phyloP scores from a whole-genome alignment of 2,888 invertebrate genomes.

The Pocota personata region DNA sequence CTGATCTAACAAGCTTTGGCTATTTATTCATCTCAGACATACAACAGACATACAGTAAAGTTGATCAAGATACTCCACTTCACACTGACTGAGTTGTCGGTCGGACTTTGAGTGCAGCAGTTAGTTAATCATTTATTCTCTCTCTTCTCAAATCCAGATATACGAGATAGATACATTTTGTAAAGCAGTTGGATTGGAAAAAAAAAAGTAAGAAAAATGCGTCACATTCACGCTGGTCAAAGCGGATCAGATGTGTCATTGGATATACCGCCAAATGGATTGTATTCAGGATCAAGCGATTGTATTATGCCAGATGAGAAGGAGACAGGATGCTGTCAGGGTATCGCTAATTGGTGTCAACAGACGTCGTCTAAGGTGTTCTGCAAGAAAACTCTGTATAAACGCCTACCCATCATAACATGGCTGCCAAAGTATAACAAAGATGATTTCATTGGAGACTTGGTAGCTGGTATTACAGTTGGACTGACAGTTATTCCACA shows the following conservation, averaged over 20 bases:
- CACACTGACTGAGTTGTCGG: slow-evolving; percentile 22
- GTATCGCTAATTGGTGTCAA: slow-evolving; percentile 76
- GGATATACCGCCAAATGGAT: slow-evolving; percentile 81
- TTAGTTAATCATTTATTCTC: slow-evolving; percentile 41
- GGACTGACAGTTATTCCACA: slow-evolving; percentile 89
- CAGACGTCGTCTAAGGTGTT: slow-evolving; percentile 84
- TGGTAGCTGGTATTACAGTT: slow-evolving; percentile 95
- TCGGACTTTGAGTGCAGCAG: slow-evolving; percentile 51
- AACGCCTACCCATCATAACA: slow-evolving; percentile 88
- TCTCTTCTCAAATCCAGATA: slow-evolving; percentile 27
- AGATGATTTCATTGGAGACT: slow-evolving; percentile 91
- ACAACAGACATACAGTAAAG: slow-evolving; percentile 7
- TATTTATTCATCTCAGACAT: slow-evolving; percentile 3
- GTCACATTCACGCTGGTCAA: slow-evolving; percentile 71
- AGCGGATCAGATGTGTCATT: slow-evolving; percentile 79
- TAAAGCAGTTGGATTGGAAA: slow-evolving; percentile 13
- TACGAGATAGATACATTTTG: slow-evolving; percentile 24
- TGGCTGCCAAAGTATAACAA: slow-evolving; percentile 92
- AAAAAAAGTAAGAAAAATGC: slow-evolving; percentile 40
- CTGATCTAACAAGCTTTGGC: slow-evolving; percentile 8
- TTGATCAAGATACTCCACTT: slow-evolving; percentile 8
- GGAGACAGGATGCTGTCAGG: slow-evolving; percentile 76
- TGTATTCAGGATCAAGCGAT: slow-evolving; percentile 80
- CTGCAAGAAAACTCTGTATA: slow-evolving; percentile 89
- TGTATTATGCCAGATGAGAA: slow-evolving; percentile 83